Conservation (phyloP, 2,113 vertebrate species). For the Lepus timidus region DNA sequence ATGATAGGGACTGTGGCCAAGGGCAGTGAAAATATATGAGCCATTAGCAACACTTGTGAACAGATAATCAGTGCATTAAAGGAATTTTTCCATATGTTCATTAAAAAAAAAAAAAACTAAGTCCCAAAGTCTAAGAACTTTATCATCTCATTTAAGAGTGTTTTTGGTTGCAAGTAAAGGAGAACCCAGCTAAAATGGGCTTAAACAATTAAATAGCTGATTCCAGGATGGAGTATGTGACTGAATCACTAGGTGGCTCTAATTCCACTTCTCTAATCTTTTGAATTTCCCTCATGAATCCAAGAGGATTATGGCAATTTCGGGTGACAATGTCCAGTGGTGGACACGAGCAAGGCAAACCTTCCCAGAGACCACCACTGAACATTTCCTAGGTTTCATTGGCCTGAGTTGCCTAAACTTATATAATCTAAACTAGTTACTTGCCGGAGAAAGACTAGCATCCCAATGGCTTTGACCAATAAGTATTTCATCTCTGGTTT, state of each 20-base stretch:
- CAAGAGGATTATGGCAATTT: background rate
- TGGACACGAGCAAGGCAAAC: background rate
- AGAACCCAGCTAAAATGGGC: constrained; percentile 1
- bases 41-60: constrained; percentile 36
- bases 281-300: background rate
- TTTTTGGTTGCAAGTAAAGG: background rate
- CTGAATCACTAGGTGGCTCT: background rate
- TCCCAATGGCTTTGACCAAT: background rate
- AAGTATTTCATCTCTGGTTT: background rate
- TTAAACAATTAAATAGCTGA: background rate
- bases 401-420: background rate
- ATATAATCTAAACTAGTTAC: constrained; percentile 1
- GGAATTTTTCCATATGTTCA: background rate
- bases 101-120: background rate
- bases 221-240: background rate
- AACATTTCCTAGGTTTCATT: background rate
- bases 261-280: background rate
- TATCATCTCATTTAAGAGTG: constrained; percentile 42
- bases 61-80: constrained; percentile 4
- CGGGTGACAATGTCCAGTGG: background rate
- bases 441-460: background rate
- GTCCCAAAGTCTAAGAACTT: background rate
- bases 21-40: constrained; percentile 27
- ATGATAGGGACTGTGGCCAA: constrained; percentile 26
- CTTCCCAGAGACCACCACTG: background rate